Conservation (phyloP, 2,888 invertebrate species). For the Saturnia japonica region DNA sequence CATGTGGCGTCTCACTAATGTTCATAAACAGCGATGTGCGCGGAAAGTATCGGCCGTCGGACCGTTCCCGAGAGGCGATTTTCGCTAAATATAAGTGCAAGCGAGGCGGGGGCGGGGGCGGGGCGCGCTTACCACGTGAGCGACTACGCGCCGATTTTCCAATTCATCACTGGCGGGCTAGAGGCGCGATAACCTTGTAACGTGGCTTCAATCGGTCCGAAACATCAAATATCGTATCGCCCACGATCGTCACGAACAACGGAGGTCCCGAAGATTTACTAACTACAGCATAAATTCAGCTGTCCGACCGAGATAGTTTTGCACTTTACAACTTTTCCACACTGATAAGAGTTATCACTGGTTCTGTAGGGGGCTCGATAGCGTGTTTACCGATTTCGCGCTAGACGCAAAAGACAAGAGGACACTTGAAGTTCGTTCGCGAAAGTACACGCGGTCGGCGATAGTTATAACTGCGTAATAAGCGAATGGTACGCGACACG, state of each 20-base stretch:
- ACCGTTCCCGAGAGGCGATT: constrained; percentile 79
- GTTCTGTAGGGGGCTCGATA: constrained; percentile 34
- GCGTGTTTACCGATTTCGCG: constrained; percentile 32
- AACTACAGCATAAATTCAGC: constrained; percentile 54
- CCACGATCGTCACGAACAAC: constrained; percentile 55
- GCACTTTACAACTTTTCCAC: constrained; percentile 73
- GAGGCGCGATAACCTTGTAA: constrained; percentile 81
- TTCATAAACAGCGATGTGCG: constrained; percentile 75
- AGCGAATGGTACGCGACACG: constrained; percentile 57
- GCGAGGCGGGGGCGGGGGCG: constrained; percentile 65
- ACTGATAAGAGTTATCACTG: constrained; percentile 73
- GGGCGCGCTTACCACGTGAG: constrained; percentile 78
- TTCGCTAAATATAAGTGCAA: constrained; percentile 81
- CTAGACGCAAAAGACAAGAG: constrained; percentile 31
- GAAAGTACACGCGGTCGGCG: constrained; percentile 74
- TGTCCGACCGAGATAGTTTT: constrained; percentile 55
- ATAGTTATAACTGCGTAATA: constrained; percentile 78
- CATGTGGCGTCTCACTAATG: constrained; percentile 77
- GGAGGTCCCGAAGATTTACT: constrained; percentile 53
- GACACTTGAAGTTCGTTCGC: constrained; percentile 45
- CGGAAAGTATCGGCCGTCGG: constrained; percentile 67
- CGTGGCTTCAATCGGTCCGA: constrained; percentile 69
- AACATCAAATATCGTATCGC: constrained; percentile 65
- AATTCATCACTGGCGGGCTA: constrained; percentile 79
- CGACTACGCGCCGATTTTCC: constrained; percentile 82